Evolutionary conservation across 2,113 vertebrate species (phyloP), one percentile per base, ranked within the genome.

Genomic region (Leiothrix lutea): DNA sequence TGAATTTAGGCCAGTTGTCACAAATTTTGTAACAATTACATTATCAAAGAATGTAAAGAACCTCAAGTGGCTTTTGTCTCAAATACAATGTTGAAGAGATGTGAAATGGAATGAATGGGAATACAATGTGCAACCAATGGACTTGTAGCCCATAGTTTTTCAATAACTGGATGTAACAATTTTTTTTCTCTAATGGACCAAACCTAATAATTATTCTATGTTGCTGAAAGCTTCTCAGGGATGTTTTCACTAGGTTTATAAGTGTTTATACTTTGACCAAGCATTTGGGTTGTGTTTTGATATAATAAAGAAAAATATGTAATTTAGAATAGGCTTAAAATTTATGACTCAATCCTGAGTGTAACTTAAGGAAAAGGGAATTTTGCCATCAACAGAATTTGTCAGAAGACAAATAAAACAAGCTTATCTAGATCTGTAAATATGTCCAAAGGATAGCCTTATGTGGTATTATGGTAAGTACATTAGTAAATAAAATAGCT

Each of bases 161-260:
- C 66, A 70, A 25, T 69, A 65, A 64, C 79, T 90, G 71, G 31
- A 54, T 81, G 31, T 85, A 80, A 85, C 5, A 6, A 12, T 75
- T 71, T 66, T 87, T 81, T 22, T 88, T 15, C 47, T 15, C 47
- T 72, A 28, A 65, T 51, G 86, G 88, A 96, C 93, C 92, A 96
- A 95, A 80, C 19, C 29, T 64, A 48, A 74, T 80, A 26, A n/a
- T 79, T 73, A 54, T 11, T 67, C 31, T 57, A 17, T 29, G 20
- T 91, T 82, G 61, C 57, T 84, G 72, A 54, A 96, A 93, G 60
- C 54, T 92, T 94, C 95, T 97, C 92, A 96, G 96, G 89, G 93
- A 95, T 94, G 16, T 88, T 88, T 96, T 95, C 78, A 86, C 56
- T 77, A 77, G 33, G 6, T 92, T 87, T 92, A 1, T 91, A 90